Conservation (phyloP, 2,113 vertebrate species). For the Malurus cyaneus region DNA sequence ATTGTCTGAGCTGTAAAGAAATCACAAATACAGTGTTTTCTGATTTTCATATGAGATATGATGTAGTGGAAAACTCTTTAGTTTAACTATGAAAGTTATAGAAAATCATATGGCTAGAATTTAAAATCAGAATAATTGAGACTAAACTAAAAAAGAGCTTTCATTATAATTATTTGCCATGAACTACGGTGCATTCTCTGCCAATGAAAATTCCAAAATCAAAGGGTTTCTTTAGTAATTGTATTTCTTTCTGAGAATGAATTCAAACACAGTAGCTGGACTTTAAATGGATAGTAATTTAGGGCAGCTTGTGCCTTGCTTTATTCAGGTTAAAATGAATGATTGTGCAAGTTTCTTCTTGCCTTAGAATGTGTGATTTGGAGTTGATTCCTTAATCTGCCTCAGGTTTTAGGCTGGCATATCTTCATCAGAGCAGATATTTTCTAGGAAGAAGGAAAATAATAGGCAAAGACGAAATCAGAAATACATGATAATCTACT, state of each 20-base stretch:
- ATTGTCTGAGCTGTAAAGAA: background rate
- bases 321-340: background rate
- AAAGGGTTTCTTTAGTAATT: accelerated
- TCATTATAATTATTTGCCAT: background rate
- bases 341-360: background rate
- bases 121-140: background rate
- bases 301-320: background rate
- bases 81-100: background rate
- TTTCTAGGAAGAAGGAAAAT: background rate
- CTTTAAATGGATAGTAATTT: background rate
- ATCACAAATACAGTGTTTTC: background rate
- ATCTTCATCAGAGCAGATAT: background rate
- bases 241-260: background rate
- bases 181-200: background rate
- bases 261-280: background rate
- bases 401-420: background rate
- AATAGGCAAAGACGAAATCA: background rate
- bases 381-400: background rate
- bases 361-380: background rate
- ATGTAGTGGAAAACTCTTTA: background rate
- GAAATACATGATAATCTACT: background rate
- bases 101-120: background rate
- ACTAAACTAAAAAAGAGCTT: background rate
- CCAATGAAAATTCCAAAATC: background rate
- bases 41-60: background rate